A percentile compares a stretch with the other conserved stretches of the same genome.
phyloP scores from a whole-genome alignment of 2,888 invertebrate genomes.

The Drosophila yooni region DNA sequence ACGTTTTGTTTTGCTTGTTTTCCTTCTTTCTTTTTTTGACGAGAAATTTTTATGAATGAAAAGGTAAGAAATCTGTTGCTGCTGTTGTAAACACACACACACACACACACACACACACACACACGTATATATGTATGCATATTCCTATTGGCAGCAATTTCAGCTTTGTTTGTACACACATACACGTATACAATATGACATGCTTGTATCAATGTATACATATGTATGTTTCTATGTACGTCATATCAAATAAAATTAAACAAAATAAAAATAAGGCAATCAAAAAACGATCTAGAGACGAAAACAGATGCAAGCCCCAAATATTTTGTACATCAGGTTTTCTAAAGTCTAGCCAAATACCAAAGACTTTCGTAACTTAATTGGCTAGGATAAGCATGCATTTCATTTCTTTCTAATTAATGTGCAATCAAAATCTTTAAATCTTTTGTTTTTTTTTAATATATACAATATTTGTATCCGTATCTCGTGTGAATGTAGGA shows the following conservation, averaged over 20 bases:
- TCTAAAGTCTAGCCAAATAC: neutral
- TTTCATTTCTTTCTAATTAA: neutral
- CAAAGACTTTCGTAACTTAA: neutral
- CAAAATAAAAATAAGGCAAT: neutral
- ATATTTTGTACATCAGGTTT: neutral
- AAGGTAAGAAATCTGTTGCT: constrained; percentile 65
- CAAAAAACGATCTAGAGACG: neutral
- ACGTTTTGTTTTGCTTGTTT: constrained; percentile 40
- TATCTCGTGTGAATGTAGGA: too few relatives aligned
- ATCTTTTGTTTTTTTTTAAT: neutral
- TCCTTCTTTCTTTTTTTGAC: constrained; percentile 26
- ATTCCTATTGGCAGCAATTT: constrained; percentile 33
- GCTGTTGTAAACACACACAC: constrained; percentile 5
- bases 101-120: neutral
- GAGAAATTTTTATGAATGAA: constrained; percentile 72
- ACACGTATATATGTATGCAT: constrained; percentile 13
- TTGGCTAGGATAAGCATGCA: neutral
- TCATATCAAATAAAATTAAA: neutral
- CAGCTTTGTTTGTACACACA: constrained; percentile 2
- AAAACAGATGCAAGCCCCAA: neutral
- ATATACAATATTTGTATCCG: neutral
- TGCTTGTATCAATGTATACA: constrained; percentile 19
- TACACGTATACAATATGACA: constrained; percentile 25
- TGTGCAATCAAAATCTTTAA: neutral
- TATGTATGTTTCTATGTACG: neutral